These are phyloP conservation scores for Poecilus cupreus DNA, from an alignment of 2,888 invertebrate species.

Conservation along the genomic window DNA sequence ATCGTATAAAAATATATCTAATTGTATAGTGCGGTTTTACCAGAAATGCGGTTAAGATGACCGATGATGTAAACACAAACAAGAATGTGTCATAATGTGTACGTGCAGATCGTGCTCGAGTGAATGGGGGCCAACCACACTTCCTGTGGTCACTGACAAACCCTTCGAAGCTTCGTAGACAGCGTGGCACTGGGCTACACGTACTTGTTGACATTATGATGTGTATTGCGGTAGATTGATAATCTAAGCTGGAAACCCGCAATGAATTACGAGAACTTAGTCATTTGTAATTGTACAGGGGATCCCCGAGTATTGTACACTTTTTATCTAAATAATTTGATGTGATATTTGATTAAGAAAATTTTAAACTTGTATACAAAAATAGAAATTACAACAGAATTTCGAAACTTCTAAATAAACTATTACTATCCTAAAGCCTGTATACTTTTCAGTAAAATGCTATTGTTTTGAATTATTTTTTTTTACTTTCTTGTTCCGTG, in stretches of 20 bases:
- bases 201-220: neutral
- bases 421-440: no score
- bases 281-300: neutral
- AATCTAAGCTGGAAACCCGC: neutral
- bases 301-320: neutral
- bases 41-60: neutral
- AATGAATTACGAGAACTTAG: neutral
- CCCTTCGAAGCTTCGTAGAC: neutral
- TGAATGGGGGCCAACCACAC: constrained; percentile 13
- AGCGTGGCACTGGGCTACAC: neutral
- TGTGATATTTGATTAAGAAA: no score
- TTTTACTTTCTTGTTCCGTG: no score
- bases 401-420: no score
- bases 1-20: no score
- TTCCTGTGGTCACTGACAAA: neutral
- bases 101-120: neutral
- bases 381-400: no score
- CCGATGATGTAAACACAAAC: constrained; percentile 28
- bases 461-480: no score
- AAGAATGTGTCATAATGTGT: constrained; percentile 3
- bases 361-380: no score
- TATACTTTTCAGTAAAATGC: no score
- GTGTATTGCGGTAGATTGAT: neutral
- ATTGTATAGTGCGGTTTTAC: neutral
- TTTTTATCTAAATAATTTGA: neutral